A percentile compares a stretch with the other conserved stretches of the same genome.
Evolutionary conservation across 2,797 vertebrate species (phyloP).

Genomic region (Hipposideros larvatus): DNA sequence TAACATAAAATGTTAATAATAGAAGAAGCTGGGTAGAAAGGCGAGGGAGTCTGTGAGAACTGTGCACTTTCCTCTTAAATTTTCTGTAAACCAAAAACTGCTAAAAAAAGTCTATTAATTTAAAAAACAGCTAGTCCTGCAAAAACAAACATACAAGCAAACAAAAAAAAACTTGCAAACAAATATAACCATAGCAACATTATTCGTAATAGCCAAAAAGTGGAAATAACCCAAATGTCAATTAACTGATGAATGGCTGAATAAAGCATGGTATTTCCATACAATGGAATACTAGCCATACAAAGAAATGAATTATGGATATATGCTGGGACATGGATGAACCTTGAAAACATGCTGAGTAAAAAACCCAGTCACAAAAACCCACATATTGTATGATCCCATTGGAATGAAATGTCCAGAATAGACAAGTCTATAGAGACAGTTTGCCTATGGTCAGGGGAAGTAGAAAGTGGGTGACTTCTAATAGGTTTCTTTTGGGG

Average conservation of each 20-base stretch:
- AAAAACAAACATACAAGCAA: background rate
- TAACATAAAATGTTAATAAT: background rate
- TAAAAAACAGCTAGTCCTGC: background rate
- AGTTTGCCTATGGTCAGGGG: background rate
- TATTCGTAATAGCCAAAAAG: background rate
- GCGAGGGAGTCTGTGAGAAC: background rate
- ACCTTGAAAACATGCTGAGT: background rate
- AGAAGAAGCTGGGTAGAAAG: background rate
- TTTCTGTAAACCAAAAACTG: background rate
- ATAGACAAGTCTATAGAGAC: background rate
- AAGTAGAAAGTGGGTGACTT: background rate
- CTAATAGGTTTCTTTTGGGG: background rate
- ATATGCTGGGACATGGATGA: background rate
- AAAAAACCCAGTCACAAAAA: background rate
- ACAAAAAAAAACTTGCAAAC: background rate
- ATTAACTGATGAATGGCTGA: background rate
- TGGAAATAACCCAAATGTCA: background rate
- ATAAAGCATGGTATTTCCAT: background rate
- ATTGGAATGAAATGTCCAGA: background rate
- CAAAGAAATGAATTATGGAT: background rate
- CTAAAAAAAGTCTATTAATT: background rate
- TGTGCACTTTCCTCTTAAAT: background rate
- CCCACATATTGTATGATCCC: background rate
- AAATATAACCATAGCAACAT: background rate
- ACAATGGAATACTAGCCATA: background rate